phyloP scores from a whole-genome alignment of 53 echinoderm and acorn worm genomes.

The Stichopus horrens region DNA sequence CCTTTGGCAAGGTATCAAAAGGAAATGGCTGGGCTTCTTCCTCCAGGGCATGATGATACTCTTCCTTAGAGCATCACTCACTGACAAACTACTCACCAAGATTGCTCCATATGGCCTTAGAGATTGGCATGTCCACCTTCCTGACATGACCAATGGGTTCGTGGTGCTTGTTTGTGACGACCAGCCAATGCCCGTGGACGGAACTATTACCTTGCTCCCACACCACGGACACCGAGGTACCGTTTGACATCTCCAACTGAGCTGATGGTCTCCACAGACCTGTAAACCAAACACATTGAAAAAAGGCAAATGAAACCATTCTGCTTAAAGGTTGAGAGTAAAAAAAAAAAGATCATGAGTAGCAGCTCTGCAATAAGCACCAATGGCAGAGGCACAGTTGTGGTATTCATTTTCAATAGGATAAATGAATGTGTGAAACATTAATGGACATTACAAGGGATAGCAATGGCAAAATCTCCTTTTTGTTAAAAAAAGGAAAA shows the following conservation, averaged over 20 bases:
- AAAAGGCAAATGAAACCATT: too few relatives aligned
- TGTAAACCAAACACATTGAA: not conserved
- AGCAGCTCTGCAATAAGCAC: too few relatives aligned
- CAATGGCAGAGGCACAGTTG: too few relatives aligned
- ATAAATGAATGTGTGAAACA: too few relatives aligned
- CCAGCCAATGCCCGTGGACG: constrained; percentile 16
- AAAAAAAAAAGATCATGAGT: not conserved
- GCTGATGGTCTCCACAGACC: not conserved
- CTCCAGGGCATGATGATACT: not conserved
- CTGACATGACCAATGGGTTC: constrained; percentile 8
- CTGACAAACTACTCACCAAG: not conserved
- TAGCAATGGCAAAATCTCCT: too few relatives aligned
- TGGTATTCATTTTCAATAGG: too few relatives aligned
- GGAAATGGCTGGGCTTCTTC: too few relatives aligned
- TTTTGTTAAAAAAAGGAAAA: too few relatives aligned
- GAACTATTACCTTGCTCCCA: constrained; percentile 21
- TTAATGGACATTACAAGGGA: too few relatives aligned
- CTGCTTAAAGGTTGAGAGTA: not conserved
- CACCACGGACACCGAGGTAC: constrained; percentile 22
- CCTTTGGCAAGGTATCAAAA: too few relatives aligned
- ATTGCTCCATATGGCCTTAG: constrained; percentile 21
- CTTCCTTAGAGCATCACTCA: not conserved
- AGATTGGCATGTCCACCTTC: not conserved
- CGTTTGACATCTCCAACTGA: constrained; percentile 20
- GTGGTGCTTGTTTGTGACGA: not conserved